Conservation (phyloP, 2,113 vertebrate species). For the Neoarius graeffei region DNA sequence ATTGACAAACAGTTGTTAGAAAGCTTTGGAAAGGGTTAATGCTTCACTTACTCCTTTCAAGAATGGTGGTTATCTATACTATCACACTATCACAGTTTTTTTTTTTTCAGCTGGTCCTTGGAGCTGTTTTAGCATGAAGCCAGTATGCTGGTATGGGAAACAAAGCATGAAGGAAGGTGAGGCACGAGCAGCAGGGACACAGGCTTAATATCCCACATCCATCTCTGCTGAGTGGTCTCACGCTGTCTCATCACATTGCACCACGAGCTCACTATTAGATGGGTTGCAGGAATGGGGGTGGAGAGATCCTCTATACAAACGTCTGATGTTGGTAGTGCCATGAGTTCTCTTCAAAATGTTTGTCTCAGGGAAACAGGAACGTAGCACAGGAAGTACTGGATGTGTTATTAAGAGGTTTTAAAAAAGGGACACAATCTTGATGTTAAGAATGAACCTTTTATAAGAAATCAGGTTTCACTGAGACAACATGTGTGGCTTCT, state of each 20-base stretch:
- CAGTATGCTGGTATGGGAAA: slow-evolving; percentile 30
- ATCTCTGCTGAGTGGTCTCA: slow-evolving; percentile 51
- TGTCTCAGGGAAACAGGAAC: neutral
- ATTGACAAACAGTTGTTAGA: neutral
- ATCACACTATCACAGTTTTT: neutral
- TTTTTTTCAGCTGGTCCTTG: slow-evolving; percentile 25
- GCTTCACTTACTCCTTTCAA: neutral
- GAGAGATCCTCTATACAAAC: slow-evolving; percentile 20
- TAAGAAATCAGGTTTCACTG: neutral
- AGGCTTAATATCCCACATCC: slow-evolving; percentile 48
- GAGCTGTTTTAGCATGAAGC: slow-evolving; percentile 32
- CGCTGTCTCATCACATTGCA: slow-evolving; percentile 48
- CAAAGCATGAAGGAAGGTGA: slow-evolving; percentile 39
- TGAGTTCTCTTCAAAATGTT: slow-evolving; percentile 20
- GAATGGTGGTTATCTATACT: slow-evolving; percentile 14
- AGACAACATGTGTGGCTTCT: neutral
- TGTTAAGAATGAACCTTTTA: neutral
- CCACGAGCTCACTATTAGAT: slow-evolving; percentile 30
- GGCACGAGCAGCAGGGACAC: slow-evolving; percentile 42
- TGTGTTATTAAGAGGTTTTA: neutral
- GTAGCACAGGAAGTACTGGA: neutral
- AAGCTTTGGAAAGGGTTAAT: slow-evolving; percentile 10
- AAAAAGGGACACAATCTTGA: neutral
- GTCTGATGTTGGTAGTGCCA: slow-evolving; percentile 19
- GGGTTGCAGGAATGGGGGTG: neutral